Evolutionary conservation across 2,888 invertebrate species (phyloP).

Genomic region (Agriopis marginaria): DNA sequence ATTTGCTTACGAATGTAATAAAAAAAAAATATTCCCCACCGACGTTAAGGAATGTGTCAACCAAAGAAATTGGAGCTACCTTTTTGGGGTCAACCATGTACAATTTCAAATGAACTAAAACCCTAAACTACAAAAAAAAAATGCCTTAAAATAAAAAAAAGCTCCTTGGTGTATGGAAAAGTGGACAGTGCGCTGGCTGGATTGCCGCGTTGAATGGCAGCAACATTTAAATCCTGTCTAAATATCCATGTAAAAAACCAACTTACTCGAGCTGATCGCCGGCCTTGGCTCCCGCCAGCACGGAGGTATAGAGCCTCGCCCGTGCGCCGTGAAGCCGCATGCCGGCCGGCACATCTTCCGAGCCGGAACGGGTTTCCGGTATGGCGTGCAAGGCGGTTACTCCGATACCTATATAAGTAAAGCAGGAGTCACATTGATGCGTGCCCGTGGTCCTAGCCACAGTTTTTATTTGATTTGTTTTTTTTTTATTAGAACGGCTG

Average conservation of each 20-base stretch:
- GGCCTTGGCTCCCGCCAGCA: constrained; percentile 72
- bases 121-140: too few relatives aligned
- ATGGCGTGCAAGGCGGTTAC: constrained; percentile 58
- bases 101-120: too few relatives aligned
- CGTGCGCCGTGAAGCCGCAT: constrained; percentile 77
- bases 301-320: constrained; percentile 77
- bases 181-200: neutral
- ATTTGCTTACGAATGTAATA: too few relatives aligned
- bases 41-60: too few relatives aligned
- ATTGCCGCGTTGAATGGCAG: neutral
- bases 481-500: too few relatives aligned
- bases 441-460: too few relatives aligned
- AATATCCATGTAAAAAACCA: neutral
- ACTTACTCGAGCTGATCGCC: constrained; percentile 76
- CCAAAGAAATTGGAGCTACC: too few relatives aligned
- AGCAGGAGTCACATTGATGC: neutral
- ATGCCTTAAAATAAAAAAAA: too few relatives aligned
- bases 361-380: constrained; percentile 61
- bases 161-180: too few relatives aligned
- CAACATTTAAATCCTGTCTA: neutral
- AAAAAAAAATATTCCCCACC: too few relatives aligned
- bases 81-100: too few relatives aligned
- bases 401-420: constrained; percentile 21
- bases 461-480: too few relatives aligned
- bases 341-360: constrained; percentile 75